Base-by-base conservation (phyloP, 2,888 invertebrate genomes). In the Pristionchus mayeri region DNA sequence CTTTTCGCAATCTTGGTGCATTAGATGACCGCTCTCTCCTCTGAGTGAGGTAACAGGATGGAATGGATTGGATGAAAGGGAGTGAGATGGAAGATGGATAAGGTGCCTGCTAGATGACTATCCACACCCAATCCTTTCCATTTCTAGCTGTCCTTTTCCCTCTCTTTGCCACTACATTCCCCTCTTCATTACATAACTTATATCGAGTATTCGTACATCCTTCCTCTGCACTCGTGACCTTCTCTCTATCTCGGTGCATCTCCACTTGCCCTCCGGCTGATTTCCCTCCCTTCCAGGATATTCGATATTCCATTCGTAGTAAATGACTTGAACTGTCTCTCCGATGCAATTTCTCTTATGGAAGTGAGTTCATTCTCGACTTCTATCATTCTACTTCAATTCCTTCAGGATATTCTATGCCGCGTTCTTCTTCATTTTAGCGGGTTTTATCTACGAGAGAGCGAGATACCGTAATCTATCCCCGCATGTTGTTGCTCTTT, bases 321-420 rank as follows among this genome's bases (percentile, higher is more conserved):
- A 67, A 67, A 67, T 67, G 67, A 67, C 67, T 67, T 67, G 67
- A 67, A 27, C 11, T 13, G 27, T 67, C 34, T 67, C 67, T 67
- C 67, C 67, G 37, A 67, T 67, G 67, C 67, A 67, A 67, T 67
- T 67, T 67, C 67, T 67, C 67, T 7, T 67, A 67, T 67, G 67
- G 67, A 67, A 67, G 67, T 67, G 3, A 34, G 67, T 37, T 21
- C 2, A 67, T 37, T 67, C 34, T 1, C 9, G 3, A 34, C 3
- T 37, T 18, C 24, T 57, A 27, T 24, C 4, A n/a, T n/a, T n/a
- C n/a, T n/a, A n/a, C 27, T 57, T n/a, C 3, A 6, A 18, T 3
- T 6, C 63, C 34, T 79, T 54, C 54, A 79, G 79, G 34, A 40
- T 79, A 34, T 79, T 79, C 54, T 79, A 79, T 34, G 18, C 52